phyloP scores from a whole-genome alignment of 2,888 invertebrate species.

The Eugnorisma glareosa region DNA sequence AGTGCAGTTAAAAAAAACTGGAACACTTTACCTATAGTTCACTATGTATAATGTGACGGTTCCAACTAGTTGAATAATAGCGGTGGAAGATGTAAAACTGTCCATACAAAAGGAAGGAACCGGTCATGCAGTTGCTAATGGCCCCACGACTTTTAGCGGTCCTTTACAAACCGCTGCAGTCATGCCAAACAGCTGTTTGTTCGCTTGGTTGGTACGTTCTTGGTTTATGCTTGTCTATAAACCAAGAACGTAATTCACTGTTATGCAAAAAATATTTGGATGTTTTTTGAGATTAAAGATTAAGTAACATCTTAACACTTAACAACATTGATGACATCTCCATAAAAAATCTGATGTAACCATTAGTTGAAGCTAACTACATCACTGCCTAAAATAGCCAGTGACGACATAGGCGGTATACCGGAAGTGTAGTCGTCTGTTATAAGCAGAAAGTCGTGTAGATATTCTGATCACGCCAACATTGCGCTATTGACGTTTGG shows the following conservation, averaged over 20 bases:
- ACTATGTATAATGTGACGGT: background rate
- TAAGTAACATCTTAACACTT: constrained; percentile 48
- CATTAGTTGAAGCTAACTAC: constrained; percentile 54
- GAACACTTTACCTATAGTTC: background rate
- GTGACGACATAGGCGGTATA: constrained; percentile 58
- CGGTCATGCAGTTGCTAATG: constrained; percentile 22
- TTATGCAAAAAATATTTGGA: constrained; percentile 46
- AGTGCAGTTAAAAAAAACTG: constrained; percentile 16
- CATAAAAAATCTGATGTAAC: constrained; percentile 56
- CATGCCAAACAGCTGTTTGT: constrained; percentile 3
- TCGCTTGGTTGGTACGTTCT: too few species aligned
- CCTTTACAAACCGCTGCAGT: background rate
- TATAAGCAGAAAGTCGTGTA: constrained; percentile 69
- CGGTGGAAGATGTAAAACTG: constrained; percentile 3
- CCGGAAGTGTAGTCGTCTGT: constrained; percentile 73
- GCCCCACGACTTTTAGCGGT: constrained; percentile 11
- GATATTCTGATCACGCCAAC: constrained; percentile 67
- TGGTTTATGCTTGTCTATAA: constrained; percentile 18
- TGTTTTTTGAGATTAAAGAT: constrained; percentile 53
- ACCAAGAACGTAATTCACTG: constrained; percentile 21
- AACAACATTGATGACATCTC: constrained; percentile 60
- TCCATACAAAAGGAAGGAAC: constrained; percentile 18
- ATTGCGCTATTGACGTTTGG: constrained; percentile 49
- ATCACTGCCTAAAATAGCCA: constrained; percentile 66
- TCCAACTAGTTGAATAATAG: constrained; percentile 15